Base-by-base conservation (phyloP, 1,140 invertebrate genomes). In the Pteromalus puparum region DNA sequence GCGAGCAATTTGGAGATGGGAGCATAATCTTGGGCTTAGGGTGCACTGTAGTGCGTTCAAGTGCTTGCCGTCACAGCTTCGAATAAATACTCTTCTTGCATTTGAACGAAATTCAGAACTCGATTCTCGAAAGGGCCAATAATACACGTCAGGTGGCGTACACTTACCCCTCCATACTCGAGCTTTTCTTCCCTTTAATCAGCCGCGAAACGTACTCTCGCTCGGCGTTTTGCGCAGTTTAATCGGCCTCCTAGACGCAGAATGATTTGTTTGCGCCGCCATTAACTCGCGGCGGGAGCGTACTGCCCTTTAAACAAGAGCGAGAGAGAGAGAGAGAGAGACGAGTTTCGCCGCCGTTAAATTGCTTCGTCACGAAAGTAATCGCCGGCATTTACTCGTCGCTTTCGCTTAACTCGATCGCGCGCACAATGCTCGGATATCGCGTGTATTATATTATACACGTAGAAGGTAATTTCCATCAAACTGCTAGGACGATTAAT, bases 341-440 rank as follows among this genome's bases (percentile, higher is more conserved):
- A 9, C 42, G 48, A 61, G 53, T n/a, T 61, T 61, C 53, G 53
- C 2, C 74, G 42, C 74, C 86, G 84, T 68, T 86, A 87, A 87
- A 87, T 88, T 88, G 86, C 85, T 83, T 77, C 74, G 53, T 77
- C 84, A 65, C 84, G 85, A 88, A 86, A 88, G 76, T 87, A 86
- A 88, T 88, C 87, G 85, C 88, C 81, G 68, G 79, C 85, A 87
- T 87, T 87, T 86, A 87, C 84, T 87, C 84, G 82, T 83, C 87
- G 86, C 84, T 83, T 83, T 83, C 87, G 85, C 86, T 88, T 88
- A 67, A 67, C 76, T 65, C 76, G 76, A 78, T 78, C 48, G 15
- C 53, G 30, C 28, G 13, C 13, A 13, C 67, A 70, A 70, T 70
- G n/a, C 26, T 61, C 53, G 30, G 30, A 34, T 34, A 34, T 34